These are phyloP conservation scores for Meles meles DNA, from an alignment of 2,113 vertebrate species.

Conservation along the genomic window DNA sequence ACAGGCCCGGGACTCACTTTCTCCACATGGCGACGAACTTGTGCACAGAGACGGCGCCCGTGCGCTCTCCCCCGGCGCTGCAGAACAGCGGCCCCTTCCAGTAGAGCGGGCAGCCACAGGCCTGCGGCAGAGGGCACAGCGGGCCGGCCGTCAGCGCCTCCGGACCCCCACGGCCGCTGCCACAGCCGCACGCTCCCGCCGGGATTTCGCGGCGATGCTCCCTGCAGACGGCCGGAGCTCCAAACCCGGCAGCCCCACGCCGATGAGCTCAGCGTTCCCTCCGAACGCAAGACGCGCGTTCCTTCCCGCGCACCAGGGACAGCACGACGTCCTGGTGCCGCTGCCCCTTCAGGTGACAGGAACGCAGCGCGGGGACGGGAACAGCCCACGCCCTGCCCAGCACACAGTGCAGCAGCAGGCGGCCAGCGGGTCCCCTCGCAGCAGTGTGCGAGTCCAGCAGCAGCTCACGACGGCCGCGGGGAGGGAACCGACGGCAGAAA, in stretches of 20 bases:
- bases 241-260: neutral
- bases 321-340: neutral
- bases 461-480: neutral
- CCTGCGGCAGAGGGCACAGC: constrained; percentile 78
- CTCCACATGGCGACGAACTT: constrained; percentile 98
- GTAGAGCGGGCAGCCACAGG: constrained; percentile 95
- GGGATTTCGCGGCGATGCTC: fast-evolving
- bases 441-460: neutral
- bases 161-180: fast-evolving
- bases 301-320: neutral
- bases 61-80: constrained; percentile 92
- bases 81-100: constrained; percentile 97
- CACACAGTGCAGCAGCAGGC: too few species aligned
- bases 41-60: constrained; percentile 94
- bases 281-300: fast-evolving
- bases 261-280: neutral
- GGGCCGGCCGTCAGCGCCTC: neutral
- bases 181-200: fast-evolving
- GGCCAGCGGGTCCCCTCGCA: neutral
- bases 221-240: neutral
- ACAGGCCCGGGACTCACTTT: constrained; percentile 87
- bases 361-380: too few species aligned
- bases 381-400: too few species aligned
- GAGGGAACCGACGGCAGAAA: neutral
- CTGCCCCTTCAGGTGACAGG: neutral